phyloP scores from a whole-genome alignment of 2,113 vertebrate species.

The Ptyas mucosa region DNA sequence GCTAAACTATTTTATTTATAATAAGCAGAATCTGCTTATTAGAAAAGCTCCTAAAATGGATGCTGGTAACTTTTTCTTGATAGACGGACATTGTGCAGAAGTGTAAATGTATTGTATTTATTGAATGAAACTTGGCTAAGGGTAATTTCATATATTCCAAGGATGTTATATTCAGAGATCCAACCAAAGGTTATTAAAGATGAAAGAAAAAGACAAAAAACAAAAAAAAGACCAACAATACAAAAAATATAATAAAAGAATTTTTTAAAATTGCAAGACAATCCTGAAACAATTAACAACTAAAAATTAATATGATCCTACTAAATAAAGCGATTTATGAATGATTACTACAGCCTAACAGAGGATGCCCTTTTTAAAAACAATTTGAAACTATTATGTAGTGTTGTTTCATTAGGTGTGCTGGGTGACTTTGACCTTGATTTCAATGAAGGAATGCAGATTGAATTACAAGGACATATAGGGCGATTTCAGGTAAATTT shows the following conservation, averaged over 20 bases:
- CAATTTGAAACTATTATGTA: not conserved
- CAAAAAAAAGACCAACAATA: not conserved
- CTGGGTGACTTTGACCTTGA: slow-evolving; percentile 79
- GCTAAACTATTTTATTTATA: not conserved
- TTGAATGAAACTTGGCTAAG: not conserved
- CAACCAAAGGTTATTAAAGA: not conserved
- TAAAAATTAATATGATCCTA: not conserved
- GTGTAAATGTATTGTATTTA: not conserved
- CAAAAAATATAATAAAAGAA: not conserved
- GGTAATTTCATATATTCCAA: not conserved
- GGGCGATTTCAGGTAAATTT: slow-evolving; percentile 89
- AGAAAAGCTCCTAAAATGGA: not conserved
- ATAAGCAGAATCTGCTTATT: not conserved
- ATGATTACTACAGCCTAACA: not conserved
- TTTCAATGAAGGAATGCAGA: slow-evolving; percentile 77
- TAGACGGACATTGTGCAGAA: not conserved
- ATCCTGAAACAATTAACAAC: not conserved
- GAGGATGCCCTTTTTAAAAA: not conserved
- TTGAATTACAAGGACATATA: slow-evolving; percentile 92
- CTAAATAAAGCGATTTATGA: not conserved
- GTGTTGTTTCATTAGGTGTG: slow-evolving; percentile 70
- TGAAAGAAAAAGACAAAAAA: not conserved
- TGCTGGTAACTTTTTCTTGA: not conserved
- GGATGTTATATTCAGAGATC: not conserved
- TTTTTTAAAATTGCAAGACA: not conserved